Evolutionary conservation across 2,888 invertebrate genomes (phyloP), one percentile per base, ranked within the genome.

Genomic region (Drosophila kanekoi): DNA sequence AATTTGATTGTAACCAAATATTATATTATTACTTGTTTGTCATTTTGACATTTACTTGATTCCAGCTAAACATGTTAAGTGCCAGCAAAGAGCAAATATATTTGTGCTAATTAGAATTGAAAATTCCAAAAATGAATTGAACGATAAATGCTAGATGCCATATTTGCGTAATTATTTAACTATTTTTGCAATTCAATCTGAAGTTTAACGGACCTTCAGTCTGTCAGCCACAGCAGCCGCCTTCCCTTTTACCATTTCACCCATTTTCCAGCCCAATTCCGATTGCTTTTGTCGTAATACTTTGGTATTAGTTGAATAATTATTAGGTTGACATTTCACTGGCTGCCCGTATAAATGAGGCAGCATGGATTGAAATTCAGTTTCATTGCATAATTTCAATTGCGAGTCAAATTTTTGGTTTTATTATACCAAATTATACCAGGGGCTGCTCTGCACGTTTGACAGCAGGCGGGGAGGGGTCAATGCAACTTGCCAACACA

Each of bases 221-320:
- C 23, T 23, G 8, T 6, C 23, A 23, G 20, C 5, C 4, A 20
- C 3, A 20, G 20, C 20, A 20, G 20, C 5, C 20, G 20, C 20
- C 20, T n/a, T n/a, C n/a, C 5, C 20, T n/a, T 40, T 49, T 16
- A 33, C 37, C 23, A 4, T 53, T 48, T 1, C 18, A 18, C 18
- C 18, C 18, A 18, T 18, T 18, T 18, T 18, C 18, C 2, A 18
- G 3, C n/a, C 11, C 1, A 13, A 4, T 11, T 3, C 8, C 20
- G 10, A 4, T 18, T 45, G 4, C 16, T 13, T 56, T 51, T 37
- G 28, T 47, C 47, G 14, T 52, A 53, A 45, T 56, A 72, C 44
- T 57, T 67, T 63, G 47, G 53, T 47, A 77, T 48, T 72, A 64
- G 68, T 58, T 53, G 49, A 20, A 38, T 53, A 63, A 64, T 72